Evolutionary conservation across 2,113 vertebrate species (phyloP).

Genomic region (Tachycineta bicolor): DNA sequence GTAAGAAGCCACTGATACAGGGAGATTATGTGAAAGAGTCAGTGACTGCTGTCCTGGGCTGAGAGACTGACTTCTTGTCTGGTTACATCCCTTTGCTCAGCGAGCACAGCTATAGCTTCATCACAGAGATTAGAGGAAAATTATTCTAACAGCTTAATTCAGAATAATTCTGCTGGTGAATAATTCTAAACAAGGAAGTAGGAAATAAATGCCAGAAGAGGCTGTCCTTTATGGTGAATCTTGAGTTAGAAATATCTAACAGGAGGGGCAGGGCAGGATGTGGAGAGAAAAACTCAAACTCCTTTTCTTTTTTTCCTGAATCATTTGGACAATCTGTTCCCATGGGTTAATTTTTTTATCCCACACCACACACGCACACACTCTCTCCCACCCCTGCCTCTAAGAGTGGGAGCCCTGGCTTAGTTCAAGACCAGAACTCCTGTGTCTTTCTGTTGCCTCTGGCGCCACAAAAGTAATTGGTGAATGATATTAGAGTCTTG

Average conservation of each 20-base stretch:
- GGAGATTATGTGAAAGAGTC: background rate
- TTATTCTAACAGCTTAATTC: background rate
- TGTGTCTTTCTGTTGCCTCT: slow-evolving; percentile 15
- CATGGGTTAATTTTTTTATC: background rate
- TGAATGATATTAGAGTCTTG: background rate
- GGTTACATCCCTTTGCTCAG: background rate
- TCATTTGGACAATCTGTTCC: background rate
- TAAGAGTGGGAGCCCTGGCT: background rate
- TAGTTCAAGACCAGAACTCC: background rate
- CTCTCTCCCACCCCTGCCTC: background rate
- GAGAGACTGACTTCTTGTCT: background rate
- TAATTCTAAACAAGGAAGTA: background rate
- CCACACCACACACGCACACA: background rate
- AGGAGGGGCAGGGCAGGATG: background rate
- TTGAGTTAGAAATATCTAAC: background rate
- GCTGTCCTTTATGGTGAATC: background rate
- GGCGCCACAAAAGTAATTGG: slow-evolving; percentile 13
- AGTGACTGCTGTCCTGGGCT: background rate
- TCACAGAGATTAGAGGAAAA: background rate
- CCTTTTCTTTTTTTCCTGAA: background rate
- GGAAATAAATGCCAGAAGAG: background rate
- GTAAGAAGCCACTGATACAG: background rate
- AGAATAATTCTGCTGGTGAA: background rate
- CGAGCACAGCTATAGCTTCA: background rate
- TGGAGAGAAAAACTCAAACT: background rate